Percentiles rank a stretch among this genome's conserved stretches.
phyloP scores from a whole-genome alignment of 2,888 invertebrate genomes.

The Nemotelus nigrinus region DNA sequence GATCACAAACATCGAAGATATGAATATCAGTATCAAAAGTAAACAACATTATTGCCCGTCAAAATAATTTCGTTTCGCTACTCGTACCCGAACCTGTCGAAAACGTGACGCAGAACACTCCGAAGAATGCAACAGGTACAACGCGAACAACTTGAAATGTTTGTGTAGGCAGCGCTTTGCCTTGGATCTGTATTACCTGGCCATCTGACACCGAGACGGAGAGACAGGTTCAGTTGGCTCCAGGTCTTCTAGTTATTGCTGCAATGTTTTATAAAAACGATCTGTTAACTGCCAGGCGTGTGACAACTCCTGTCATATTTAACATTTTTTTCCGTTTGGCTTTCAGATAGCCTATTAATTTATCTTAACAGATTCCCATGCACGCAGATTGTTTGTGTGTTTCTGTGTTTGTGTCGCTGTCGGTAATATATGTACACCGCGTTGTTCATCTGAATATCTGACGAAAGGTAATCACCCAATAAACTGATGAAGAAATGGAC shows the following conservation, averaged over 20 bases:
- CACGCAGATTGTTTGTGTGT: neutral
- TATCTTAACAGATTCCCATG: conserved; percentile 30
- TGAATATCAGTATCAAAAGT: neutral
- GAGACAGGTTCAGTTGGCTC: conserved; percentile 16
- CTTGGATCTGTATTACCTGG: neutral
- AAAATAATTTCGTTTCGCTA: too few species aligned
- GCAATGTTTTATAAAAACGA: conserved; percentile 25
- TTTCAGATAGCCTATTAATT: conserved; percentile 26
- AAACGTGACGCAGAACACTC: conserved; percentile 6
- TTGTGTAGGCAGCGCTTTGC: neutral
- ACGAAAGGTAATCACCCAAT: conserved; percentile 40
- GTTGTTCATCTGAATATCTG: conserved; percentile 32
- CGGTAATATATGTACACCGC: neutral
- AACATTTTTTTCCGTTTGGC: conserved; percentile 20
- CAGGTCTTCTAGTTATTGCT: neutral
- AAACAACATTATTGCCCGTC: neutral
- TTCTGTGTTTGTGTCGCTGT: neutral
- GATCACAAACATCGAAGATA: neutral
- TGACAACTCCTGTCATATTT: conserved; percentile 43
- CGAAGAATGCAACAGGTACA: conserved; percentile 6
- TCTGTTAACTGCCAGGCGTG: conserved; percentile 40
- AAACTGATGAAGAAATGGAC: conserved; percentile 17
- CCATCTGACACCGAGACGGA: neutral
- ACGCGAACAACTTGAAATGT: neutral
- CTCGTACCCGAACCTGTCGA: neutral